These are phyloP conservation scores for Girardinichthys multiradiatus DNA, from an alignment of 2,113 vertebrate species.

Conservation along the genomic window DNA sequence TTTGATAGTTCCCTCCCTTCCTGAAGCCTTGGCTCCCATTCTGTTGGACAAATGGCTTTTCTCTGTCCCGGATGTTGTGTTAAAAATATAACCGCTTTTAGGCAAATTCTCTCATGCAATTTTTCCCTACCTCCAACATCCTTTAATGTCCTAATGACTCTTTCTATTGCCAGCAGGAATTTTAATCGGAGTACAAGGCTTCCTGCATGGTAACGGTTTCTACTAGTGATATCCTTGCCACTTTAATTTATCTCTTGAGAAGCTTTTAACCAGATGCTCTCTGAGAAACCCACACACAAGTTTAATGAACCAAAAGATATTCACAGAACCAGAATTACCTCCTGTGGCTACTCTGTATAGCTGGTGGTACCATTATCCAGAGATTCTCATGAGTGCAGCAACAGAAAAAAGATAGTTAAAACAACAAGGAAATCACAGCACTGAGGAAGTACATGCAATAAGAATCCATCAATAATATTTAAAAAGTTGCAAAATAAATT, in stretches of 20 bases:
- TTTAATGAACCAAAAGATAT: conserved; percentile 49
- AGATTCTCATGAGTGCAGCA: conserved; percentile 14
- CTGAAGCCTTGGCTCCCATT: not conserved
- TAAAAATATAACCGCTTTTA: conserved; percentile 25
- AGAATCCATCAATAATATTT: not conserved
- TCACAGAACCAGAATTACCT: conserved; percentile 24
- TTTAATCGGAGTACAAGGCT: conserved; percentile 45
- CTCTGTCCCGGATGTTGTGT: conserved; percentile 14
- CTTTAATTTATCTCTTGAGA: conserved; percentile 44
- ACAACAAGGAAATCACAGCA: conserved; percentile 11
- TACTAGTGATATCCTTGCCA: conserved; percentile 55
- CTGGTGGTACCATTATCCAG: conserved; percentile 12
- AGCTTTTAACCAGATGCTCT: conserved; percentile 57
- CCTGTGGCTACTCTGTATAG: conserved; percentile 20
- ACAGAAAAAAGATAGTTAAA: conserved; percentile 26
- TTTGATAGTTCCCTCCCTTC: conserved; percentile 1
- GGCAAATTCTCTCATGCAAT: conserved; percentile 36
- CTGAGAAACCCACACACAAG: conserved; percentile 39
- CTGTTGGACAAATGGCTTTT: conserved; percentile 9
- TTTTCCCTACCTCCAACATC: conserved; percentile 8
- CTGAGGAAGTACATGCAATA: not conserved
- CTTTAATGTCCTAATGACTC: conserved; percentile 44
- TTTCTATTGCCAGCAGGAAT: conserved; percentile 40
- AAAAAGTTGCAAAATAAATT: not conserved
- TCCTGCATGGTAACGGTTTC: conserved; percentile 44